Percentiles rank a stretch among this genome's conserved stretches.
Conservation (phyloP, 2,888 invertebrate species). For the Synergus umbraculus region DNA sequence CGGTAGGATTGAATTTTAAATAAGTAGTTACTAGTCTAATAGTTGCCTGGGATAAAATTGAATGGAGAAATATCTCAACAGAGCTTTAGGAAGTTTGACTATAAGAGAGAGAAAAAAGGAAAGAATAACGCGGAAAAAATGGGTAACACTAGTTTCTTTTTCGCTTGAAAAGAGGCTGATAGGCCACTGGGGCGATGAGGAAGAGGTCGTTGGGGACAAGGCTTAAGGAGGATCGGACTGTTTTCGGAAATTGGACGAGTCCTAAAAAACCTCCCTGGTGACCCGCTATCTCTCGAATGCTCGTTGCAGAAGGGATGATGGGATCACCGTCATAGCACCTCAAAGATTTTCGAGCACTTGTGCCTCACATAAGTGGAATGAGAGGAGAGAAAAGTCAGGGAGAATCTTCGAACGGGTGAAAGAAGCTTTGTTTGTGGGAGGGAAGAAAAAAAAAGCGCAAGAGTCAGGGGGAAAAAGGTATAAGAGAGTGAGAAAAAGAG, state of each 20-base stretch:
- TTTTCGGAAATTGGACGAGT: constrained; percentile 79
- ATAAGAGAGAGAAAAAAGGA: constrained; percentile 27
- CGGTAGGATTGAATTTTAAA: too few species aligned
- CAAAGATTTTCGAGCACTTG: constrained; percentile 45
- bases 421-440: constrained; percentile 27
- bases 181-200: constrained; percentile 46
- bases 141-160: constrained; percentile 45
- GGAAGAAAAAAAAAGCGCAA: neutral
- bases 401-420: constrained; percentile 25
- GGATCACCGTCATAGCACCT: constrained; percentile 45
- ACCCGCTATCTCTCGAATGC: constrained; percentile 56
- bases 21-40: too few species aligned
- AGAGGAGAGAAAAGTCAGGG: neutral
- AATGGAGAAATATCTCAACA: neutral
- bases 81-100: neutral
- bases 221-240: constrained; percentile 69
- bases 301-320: constrained; percentile 54
- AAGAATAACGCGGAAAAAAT: constrained; percentile 31
- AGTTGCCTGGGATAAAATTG: constrained; percentile 30
- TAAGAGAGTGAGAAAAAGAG: constrained; percentile 3
- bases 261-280: constrained; percentile 76
- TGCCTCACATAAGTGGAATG: neutral
- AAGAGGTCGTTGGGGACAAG: constrained; percentile 48
- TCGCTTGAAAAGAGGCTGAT: constrained; percentile 39
- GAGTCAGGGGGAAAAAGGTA: constrained; percentile 6